Evolutionary conservation across 2,797 vertebrate species (phyloP).

Genomic region (Acipenser ruthenus): DNA sequence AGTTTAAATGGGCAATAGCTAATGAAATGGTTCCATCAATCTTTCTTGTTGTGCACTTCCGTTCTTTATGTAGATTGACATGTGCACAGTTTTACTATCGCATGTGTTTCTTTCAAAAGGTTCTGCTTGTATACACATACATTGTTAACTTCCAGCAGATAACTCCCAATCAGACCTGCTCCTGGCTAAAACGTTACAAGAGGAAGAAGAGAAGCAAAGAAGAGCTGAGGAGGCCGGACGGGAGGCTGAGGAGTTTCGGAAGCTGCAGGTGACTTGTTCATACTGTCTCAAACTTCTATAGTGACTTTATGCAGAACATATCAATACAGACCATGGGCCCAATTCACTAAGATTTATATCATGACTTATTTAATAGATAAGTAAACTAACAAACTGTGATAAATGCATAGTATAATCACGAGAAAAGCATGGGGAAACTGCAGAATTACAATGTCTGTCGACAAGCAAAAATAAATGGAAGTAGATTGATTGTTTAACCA

Average conservation of each 20-base stretch:
- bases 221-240: conserved; percentile 45
- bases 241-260: conserved; percentile 70
- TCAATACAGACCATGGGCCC: background rate
- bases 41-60: too few species aligned
- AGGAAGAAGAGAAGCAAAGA: conserved; percentile 56
- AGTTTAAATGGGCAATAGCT: too few species aligned
- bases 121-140: too few species aligned
- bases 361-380: background rate
- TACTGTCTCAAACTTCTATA: background rate
- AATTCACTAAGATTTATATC: too few species aligned
- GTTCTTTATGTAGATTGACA: too few species aligned
- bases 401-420: too few species aligned
- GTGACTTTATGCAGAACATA: background rate
- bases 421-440: too few species aligned
- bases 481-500: background rate
- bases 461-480: too few species aligned
- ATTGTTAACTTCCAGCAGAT: conserved; percentile 17
- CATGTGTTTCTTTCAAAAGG: too few species aligned
- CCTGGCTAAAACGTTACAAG: conserved; percentile 66
- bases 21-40: too few species aligned
- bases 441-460: background rate
- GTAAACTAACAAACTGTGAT: background rate
- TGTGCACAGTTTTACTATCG: too few species aligned
- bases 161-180: conserved; percentile 29
- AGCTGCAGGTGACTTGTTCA: conserved; percentile 61